Percentiles rank a stretch among this genome's conserved stretches.
Conservation (phyloP, 2,797 vertebrate genomes). For the Neosilurus mollespiculum region DNA sequence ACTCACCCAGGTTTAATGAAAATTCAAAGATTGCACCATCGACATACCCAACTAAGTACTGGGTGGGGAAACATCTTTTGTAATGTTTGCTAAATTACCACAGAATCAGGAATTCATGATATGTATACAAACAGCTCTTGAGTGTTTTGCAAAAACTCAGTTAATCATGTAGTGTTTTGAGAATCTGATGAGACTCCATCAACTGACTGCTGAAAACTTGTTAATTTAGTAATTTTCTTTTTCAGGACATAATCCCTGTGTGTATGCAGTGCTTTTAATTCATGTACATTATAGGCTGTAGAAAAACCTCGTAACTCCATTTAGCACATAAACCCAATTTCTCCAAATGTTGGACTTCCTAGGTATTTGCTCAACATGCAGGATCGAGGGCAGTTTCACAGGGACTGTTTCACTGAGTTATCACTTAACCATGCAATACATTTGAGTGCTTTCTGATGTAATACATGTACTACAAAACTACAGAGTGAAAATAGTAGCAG, state of each 20-base stretch:
- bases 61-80: constrained; percentile 51
- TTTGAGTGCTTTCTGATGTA: not conserved
- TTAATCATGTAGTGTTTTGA: no score
- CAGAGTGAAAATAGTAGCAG: not conserved
- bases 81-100: constrained; percentile 46
- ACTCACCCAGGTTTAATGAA: constrained; percentile 58
- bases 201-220: no score
- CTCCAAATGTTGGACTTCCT: no score
- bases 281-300: no score
- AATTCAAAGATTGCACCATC: constrained; percentile 55
- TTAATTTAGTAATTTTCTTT: no score
- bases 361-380: not conserved
- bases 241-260: no score
- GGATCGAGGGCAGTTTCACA: not conserved
- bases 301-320: no score
- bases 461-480: not conserved
- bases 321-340: no score
- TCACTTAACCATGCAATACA: constrained; percentile 1
- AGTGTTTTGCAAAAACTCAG: no score
- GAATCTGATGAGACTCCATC: no score
- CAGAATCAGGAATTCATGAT: not conserved
- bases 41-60: constrained; percentile 2
- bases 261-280: no score
- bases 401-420: not conserved
- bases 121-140: not conserved